Evolutionary conservation across 2,888 invertebrate genomes (phyloP), one percentile per base, ranked within the genome.

Genomic region (Caenorhabditis plicata): DNA sequence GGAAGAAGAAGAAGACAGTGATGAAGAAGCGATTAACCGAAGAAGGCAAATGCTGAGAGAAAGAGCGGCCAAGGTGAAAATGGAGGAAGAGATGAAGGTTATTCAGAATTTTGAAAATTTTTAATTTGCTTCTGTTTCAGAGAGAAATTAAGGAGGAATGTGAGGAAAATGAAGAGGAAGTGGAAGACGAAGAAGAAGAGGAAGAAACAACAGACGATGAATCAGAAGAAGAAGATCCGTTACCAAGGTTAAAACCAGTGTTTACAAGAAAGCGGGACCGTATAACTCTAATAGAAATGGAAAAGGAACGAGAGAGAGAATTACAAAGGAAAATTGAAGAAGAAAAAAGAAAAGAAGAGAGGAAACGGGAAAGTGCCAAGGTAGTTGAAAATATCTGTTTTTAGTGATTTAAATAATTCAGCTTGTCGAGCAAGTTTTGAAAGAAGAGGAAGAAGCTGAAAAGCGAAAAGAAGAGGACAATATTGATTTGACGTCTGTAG

Each of bases 251-350:
- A 7, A 85, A 84, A 73, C 85, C 85, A 9, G 83, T 85, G 22
- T 84, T 84, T 77, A 83, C 84, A 15, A 71, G 82, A 64, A 60
- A 64, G 43, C 68, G 68, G 52, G 95, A 98, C 77, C 86, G 98
- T 52, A 89, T 96, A 68, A 96, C 96, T 0, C 89, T 96, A 17
- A 90, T 91, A 71, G 96, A 98, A 82, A 89, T 90, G 72, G 95
- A 96, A 76, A 88, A 90, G 40, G 91, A 93, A 83, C 87, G 88
- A 15, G 87, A 88, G 64, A 89, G 88, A 70, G 88, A 90, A 77
- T 90, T 90, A 78, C 90, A 91, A 81, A 85, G 88, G 47, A 92
- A 94, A 82, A 81, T 86, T 0, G 93, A 94, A 76, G 87, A 88
- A 0, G 88, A 89, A 72, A 89, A 89, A 80, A 86, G 89, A 71